Evolutionary conservation across 2,797 vertebrate genomes (phyloP).

Genomic region (Podarcis lilfordi): DNA sequence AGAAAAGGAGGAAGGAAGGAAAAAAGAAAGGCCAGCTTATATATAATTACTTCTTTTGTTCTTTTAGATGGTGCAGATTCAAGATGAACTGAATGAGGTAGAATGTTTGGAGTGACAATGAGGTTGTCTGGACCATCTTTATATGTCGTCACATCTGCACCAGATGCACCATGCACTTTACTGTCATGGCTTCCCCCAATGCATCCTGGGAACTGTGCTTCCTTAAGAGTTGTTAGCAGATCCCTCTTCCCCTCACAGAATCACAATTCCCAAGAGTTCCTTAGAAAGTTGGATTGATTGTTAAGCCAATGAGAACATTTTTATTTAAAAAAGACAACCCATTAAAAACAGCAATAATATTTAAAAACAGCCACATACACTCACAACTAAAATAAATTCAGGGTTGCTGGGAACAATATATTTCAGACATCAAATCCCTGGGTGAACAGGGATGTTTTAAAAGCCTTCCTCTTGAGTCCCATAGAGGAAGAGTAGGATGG

Average conservation of each 20-base stretch:
- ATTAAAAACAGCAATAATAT: neutral
- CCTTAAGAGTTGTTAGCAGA: too few relatives aligned
- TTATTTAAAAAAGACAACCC: too few relatives aligned
- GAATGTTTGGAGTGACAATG: conserved; percentile 25
- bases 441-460: neutral
- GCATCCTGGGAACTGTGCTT: too few relatives aligned
- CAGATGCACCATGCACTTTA: too few relatives aligned
- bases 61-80: conserved; percentile 46
- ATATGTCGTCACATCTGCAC: too few relatives aligned
- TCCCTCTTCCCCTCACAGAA: too few relatives aligned
- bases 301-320: too few relatives aligned
- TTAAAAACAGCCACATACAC: neutral
- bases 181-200: too few relatives aligned
- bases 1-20: conserved; percentile 4
- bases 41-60: conserved; percentile 65
- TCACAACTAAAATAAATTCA: neutral
- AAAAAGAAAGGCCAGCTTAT: conserved; percentile 22
- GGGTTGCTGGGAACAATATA: too few relatives aligned
- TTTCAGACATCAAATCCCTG: too few relatives aligned
- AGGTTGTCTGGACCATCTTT: neutral
- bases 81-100: conserved; percentile 50
- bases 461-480: neutral
- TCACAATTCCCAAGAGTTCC: too few relatives aligned
- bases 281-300: too few relatives aligned
- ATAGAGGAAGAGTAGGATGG: neutral